A percentile compares a stretch with the other conserved stretches of the same genome.
Evolutionary conservation across 2,888 invertebrate species (phyloP).

Genomic region (Acrobasis repandana): DNA sequence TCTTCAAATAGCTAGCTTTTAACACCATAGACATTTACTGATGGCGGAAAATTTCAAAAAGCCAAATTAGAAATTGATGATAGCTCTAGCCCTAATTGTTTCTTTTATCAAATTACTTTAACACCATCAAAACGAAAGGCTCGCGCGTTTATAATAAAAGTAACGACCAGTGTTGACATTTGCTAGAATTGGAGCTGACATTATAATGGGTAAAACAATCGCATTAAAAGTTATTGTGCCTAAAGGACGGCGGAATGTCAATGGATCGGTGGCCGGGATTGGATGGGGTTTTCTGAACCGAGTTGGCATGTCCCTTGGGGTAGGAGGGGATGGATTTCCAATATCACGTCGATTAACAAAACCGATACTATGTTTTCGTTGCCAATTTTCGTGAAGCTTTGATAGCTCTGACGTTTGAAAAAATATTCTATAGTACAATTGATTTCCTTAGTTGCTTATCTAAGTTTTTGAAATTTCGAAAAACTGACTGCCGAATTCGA

Average conservation of each 20-base stretch:
- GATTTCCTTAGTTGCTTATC: no score
- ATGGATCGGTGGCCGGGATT: neutral
- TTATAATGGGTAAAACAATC: constrained; percentile 2
- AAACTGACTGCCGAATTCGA: no score
- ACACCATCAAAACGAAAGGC: neutral
- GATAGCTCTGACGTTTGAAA: no score
- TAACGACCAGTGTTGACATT: constrained; percentile 4
- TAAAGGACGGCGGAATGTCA: neutral
- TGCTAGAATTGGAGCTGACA: constrained; percentile 6
- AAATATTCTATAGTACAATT: no score
- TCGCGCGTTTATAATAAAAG: neutral
- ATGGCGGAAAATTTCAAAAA: neutral
- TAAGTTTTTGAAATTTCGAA: no score
- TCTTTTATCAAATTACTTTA: neutral
- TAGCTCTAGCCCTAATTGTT: neutral
- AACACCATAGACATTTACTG: neutral
- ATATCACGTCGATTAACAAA: neutral
- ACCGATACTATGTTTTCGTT: neutral
- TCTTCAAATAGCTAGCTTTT: neutral
- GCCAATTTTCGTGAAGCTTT: neutral
- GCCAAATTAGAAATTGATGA: constrained; percentile 16
- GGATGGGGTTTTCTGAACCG: neutral
- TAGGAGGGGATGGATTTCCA: neutral
- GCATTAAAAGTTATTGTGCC: neutral
- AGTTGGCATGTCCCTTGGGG: neutral